A percentile compares a stretch with the other conserved stretches of the same genome.
These are phyloP conservation scores for Eledone cirrhosa DNA, from an alignment of 2,888 invertebrate genomes.

Conservation along the genomic window DNA sequence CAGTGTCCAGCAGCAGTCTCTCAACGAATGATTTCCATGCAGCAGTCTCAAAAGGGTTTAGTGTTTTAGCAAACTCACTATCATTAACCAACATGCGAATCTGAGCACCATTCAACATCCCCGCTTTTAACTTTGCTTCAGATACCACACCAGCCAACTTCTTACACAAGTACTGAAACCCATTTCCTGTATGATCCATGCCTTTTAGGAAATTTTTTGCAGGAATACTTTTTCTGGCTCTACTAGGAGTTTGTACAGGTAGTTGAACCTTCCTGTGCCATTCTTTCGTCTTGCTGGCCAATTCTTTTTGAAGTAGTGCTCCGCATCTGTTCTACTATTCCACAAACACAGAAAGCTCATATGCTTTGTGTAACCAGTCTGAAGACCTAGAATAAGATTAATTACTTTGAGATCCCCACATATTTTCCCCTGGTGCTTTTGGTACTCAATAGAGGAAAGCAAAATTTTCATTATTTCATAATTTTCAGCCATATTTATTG, in stretches of 20 bases:
- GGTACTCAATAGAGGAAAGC: not conserved
- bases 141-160: not conserved
- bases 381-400: not conserved
- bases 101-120: too few species aligned
- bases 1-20: too few species aligned
- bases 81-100: not conserved
- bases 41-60: not conserved
- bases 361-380: not conserved
- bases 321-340: not conserved
- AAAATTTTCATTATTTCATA: not conserved
- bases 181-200: not conserved
- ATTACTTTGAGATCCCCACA: not conserved
- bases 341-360: not conserved
- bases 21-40: not conserved
- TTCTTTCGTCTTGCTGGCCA: not conserved
- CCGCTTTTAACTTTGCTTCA: constrained; percentile 2
- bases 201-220: not conserved
- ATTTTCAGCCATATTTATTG: not conserved
- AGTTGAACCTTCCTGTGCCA: not conserved
- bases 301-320: not conserved
- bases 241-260: not conserved
- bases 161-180: too few species aligned
- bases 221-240: not conserved
- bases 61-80: not conserved
- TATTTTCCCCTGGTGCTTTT: not conserved